Base-by-base conservation (phyloP, 2,113 vertebrate genomes). In the Nesoenas mayeri region DNA sequence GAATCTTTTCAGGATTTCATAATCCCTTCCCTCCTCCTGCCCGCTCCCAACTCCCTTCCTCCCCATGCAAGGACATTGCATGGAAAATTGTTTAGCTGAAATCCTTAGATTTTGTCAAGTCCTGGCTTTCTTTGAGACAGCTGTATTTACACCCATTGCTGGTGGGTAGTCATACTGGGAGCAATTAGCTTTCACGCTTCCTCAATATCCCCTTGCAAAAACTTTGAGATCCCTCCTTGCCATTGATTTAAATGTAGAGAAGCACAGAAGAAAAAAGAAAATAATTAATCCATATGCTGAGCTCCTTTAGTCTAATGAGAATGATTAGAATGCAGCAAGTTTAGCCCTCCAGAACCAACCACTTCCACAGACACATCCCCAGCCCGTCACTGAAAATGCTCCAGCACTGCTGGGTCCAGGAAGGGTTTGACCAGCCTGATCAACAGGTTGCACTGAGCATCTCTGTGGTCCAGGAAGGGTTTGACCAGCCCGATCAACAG, bases 141-240 rank as follows among this genome's bases (percentile, higher is more conserved):
- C 85, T 95, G 87, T 96, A 95, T 91, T 96, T 95, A 95, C 78
- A 90, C 79, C 85, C 82, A 38, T 77, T 67, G 61, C 90, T 85
- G 90, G 61, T 74, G 87, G 83, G 79, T 80, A 93, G 84, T 92
- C 93, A 92, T 69, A 89, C 93, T 93, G 96, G 91, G 95, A 96
- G 94, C 86, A 95, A 96, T 96, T 94, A 86, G 83, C 96, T 91
- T 75, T 90, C 90, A 86, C 61, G 79, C 93, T 93, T 93, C 92
- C 93, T 90, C 85, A 96, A 88, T 57, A 93, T 89, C 51, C 51
- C 56, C 65, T 92, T 96, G 93, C 91, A 91, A 74, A 93, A 93
- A 93, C 91, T 94, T 95, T 81, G 82, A 95, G 90, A 86, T 94
- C 79, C 48, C 88, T 92, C 88, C 74, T 32, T 67, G 72, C 90